Evolutionary conservation across 2,888 invertebrate species (phyloP).

Genomic region (Sipha maydis): DNA sequence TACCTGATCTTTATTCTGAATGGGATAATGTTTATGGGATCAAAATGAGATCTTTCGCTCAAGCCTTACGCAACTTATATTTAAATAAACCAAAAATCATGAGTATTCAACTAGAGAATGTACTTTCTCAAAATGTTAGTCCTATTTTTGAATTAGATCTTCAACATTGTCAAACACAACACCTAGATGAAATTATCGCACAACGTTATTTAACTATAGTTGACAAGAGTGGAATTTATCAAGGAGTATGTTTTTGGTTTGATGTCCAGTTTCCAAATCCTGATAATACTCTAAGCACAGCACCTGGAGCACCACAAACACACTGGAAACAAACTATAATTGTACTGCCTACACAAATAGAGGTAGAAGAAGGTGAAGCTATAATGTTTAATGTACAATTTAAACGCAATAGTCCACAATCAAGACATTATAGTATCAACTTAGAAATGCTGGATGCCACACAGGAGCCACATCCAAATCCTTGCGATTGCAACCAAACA

Average conservation of each 20-base stretch:
- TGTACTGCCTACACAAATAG: slow-evolving; percentile 76
- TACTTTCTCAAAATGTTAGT: slow-evolving; percentile 74
- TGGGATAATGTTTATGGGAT: slow-evolving; percentile 82
- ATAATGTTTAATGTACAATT: slow-evolving; percentile 77
- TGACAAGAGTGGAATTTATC: slow-evolving; percentile 71
- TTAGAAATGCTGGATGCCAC: slow-evolving; percentile 77
- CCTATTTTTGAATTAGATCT: slow-evolving; percentile 78
- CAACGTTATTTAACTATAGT: slow-evolving; percentile 73
- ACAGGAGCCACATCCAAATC: slow-evolving; percentile 78
- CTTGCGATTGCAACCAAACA: slow-evolving; percentile 81
- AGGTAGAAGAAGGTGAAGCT: slow-evolving; percentile 74
- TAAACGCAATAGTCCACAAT: slow-evolving; percentile 69
- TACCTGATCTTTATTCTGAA: slow-evolving; percentile 76
- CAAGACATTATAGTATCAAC: slow-evolving; percentile 76
- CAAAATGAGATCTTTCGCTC: slow-evolving; percentile 75
- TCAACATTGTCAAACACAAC: slow-evolving; percentile 72
- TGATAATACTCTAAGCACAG: slow-evolving; percentile 71
- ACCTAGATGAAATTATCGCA: slow-evolving; percentile 73
- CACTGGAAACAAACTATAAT: slow-evolving; percentile 83
- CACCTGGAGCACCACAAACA: slow-evolving; percentile 72
- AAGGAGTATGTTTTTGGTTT: slow-evolving; percentile 81
- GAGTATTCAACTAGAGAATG: slow-evolving; percentile 70
- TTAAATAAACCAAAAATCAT: slow-evolving; percentile 76
- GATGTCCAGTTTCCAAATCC: slow-evolving; percentile 77
- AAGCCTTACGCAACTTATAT: slow-evolving; percentile 74